Percentiles rank a stretch among this genome's conserved stretches.
Evolutionary conservation across 2,797 vertebrate species (phyloP).

Genomic region (Rhinogobio ventralis): DNA sequence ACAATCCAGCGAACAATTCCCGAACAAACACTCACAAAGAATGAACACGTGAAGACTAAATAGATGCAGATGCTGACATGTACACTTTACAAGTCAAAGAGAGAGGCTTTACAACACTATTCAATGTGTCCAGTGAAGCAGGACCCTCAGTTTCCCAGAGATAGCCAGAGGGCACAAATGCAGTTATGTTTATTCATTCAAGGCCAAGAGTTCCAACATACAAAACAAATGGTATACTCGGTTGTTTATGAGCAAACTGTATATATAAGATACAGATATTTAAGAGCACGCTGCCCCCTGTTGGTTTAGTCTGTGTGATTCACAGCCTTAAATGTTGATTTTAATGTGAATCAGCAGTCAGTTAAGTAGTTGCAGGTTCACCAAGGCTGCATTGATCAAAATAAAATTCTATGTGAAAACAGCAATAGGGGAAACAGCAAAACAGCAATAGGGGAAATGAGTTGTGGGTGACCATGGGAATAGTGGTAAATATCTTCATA

Average conservation of each 20-base stretch:
- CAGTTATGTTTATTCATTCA: not conserved
- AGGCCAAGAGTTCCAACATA: slow-evolving; percentile 12
- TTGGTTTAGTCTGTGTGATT: slow-evolving; percentile 13
- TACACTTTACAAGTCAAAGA: not conserved
- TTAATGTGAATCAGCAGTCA: not conserved
- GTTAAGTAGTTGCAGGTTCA: not conserved
- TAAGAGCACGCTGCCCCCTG: slow-evolving; percentile 56
- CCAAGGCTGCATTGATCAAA: not conserved
- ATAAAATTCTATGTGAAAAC: too few relatives aligned
- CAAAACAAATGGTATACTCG: slow-evolving; percentile 1
- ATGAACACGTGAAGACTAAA: not conserved
- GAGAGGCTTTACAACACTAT: not conserved
- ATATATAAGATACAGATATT: slow-evolving; percentile 37
- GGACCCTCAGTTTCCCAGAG: not conserved
- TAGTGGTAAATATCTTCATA: not conserved
- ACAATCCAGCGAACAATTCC: not conserved
- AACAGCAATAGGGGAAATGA: not conserved
- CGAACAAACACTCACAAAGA: not conserved
- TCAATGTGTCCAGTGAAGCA: not conserved
- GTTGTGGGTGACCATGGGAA: not conserved
- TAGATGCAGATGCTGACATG: not conserved
- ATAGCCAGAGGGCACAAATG: not conserved
- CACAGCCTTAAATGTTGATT: not conserved
- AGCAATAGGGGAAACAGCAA: not conserved
- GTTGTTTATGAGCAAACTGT: slow-evolving; percentile 27